Base-by-base conservation (phyloP, 2,888 invertebrate genomes). In the Ormia ochracea region DNA sequence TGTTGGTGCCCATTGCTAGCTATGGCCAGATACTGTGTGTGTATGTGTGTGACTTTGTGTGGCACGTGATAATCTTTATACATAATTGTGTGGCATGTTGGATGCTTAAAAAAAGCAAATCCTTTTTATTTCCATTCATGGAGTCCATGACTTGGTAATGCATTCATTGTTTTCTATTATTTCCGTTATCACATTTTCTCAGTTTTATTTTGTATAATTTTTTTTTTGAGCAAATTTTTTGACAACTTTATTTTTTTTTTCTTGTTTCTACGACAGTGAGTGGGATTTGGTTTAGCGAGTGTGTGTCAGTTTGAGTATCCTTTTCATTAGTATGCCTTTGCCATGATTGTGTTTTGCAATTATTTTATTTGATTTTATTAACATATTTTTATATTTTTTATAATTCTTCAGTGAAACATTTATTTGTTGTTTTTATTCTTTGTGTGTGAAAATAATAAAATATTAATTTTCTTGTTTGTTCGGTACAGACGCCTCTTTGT, bases 401-500 rank as follows among this genome's bases (percentile, higher is more conserved):
- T 26, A 43, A 23, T 72, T 48, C 56, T 48, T 17, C 4, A 50
- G 26, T 87, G 85, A 86, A 84, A 84, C 84, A 86, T 85, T 85
- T 84, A 84, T 83, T 86, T 85, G 83, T 63, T 33, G n/a, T 48
- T 26, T 36, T 50, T 50, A 1, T 48, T 33, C 17, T 59, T 26
- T 45, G 33, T 79, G 48, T 61, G 68, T 43, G 66, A 76, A 86
- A 87, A 87, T 86, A 87, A 87, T 87, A 87, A 87, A 87, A 87
- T 84, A 86, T 86, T 86, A 87, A 87, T 87, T 86, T 87, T 87
- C 86, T 86, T 87, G 87, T 87, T 86, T 83, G 84, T 83, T 84
- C 50, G 56, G 52, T 63, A 56, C 70, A 72, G 63, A 68, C 63
- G 23, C 10, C n/a, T 58, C 70, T 76, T 78, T 73, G 61, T 54